Evolutionary conservation across 1,140 invertebrate genomes (phyloP).

Genomic region (Caligus rogercresseyi): DNA sequence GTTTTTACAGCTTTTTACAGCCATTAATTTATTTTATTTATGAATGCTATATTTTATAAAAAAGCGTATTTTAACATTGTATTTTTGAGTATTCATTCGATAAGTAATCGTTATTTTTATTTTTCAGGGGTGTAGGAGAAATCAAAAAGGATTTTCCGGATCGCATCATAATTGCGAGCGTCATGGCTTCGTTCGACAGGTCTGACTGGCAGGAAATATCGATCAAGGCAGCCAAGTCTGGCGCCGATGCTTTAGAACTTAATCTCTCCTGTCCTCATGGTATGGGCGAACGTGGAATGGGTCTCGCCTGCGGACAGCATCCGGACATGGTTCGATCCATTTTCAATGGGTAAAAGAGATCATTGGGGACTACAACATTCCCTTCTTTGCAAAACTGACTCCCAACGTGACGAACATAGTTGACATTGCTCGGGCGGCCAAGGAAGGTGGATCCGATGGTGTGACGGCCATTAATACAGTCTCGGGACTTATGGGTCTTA

Average conservation of each 20-base stretch:
- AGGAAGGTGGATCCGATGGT: slow-evolving; percentile 67
- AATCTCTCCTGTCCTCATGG: slow-evolving; percentile 97
- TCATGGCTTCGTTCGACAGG: slow-evolving; percentile 80
- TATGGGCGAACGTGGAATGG: slow-evolving; percentile 95
- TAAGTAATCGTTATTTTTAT: background rate
- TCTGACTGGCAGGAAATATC: slow-evolving; percentile 74
- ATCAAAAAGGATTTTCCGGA: slow-evolving; percentile 78
- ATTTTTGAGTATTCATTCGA: background rate
- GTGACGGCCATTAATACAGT: slow-evolving; percentile 96
- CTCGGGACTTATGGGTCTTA: slow-evolving; percentile 72
- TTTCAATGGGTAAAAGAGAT: slow-evolving; percentile 67
- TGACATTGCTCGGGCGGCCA: slow-evolving; percentile 66
- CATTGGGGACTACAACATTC: slow-evolving; percentile 62
- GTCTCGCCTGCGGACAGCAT: slow-evolving; percentile 76
- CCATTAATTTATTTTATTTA: no score
- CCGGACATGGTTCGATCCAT: slow-evolving; percentile 53
- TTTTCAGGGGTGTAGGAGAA: slow-evolving; percentile 49
- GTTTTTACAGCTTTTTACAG: no score
- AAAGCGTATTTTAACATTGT: no score
- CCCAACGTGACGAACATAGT: slow-evolving; percentile 92
- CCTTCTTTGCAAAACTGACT: slow-evolving; percentile 94
- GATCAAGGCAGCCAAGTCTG: slow-evolving; percentile 54
- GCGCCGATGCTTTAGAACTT: slow-evolving; percentile 82
- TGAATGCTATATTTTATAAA: no score
- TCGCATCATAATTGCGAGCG: slow-evolving; percentile 79